Conservation (phyloP, 2,113 vertebrate genomes). For the Notothenia coriiceps region DNA sequence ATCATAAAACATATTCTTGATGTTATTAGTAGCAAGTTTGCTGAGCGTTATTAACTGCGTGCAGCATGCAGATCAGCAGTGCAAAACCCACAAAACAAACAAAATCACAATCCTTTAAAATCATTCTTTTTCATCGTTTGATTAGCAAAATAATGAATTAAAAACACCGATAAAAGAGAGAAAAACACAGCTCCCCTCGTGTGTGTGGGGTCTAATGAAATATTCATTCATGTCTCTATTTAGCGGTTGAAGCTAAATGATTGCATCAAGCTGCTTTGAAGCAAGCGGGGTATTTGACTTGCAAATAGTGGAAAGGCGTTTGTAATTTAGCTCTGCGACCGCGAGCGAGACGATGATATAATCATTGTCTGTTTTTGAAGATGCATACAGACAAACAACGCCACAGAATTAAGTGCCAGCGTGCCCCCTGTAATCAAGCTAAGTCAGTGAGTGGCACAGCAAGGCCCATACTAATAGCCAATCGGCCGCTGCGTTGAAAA, state of each 20-base stretch:
- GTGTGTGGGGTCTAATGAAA: constrained; percentile 75
- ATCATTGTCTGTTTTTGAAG: constrained; percentile 89
- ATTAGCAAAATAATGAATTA: constrained; percentile 56
- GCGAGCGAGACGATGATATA: constrained; percentile 88
- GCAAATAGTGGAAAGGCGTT: constrained; percentile 86
- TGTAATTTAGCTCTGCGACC: constrained; percentile 82
- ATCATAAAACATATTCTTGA: neutral
- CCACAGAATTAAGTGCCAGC: constrained; percentile 85
- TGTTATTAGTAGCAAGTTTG: constrained; percentile 19
- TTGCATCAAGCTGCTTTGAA: constrained; percentile 85
- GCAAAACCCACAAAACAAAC: constrained; percentile 9
- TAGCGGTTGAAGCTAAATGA: constrained; percentile 82
- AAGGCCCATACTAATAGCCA: constrained; percentile 84
- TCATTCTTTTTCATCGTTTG: constrained; percentile 28
- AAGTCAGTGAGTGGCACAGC: constrained; percentile 71
- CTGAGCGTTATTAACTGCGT: constrained; percentile 15
- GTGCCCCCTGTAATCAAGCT: constrained; percentile 86
- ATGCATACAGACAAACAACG: constrained; percentile 86
- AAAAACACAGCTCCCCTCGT: constrained; percentile 25
- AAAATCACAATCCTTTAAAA: constrained; percentile 2
- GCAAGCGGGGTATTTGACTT: constrained; percentile 84
- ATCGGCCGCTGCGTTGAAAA: constrained; percentile 70
- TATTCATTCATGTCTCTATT: constrained; percentile 79
- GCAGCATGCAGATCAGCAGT: constrained; percentile 52
- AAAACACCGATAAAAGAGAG: constrained; percentile 45